Percentiles rank a stretch among this genome's conserved stretches.
These are phyloP conservation scores for Rhyacichthys aspro DNA, from an alignment of 2,797 vertebrate species.

Conservation along the genomic window DNA sequence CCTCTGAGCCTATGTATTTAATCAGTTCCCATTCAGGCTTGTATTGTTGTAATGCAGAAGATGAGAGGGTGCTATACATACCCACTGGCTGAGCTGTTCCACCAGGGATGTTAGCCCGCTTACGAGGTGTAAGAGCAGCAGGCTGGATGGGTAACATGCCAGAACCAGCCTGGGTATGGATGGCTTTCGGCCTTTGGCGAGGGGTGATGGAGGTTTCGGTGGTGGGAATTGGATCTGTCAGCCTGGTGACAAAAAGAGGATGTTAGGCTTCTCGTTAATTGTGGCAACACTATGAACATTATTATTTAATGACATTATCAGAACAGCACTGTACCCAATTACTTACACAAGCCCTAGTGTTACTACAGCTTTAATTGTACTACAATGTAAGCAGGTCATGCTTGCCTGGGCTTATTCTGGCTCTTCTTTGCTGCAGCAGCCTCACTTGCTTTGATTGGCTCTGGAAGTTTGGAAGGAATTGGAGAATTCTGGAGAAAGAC, in stretches of 20 bases:
- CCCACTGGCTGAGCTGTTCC: constrained; percentile 82
- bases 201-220: constrained; percentile 98
- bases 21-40: no score
- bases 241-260: constrained; percentile 72
- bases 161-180: constrained; percentile 87
- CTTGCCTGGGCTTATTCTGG: constrained; percentile 92
- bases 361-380: constrained; percentile 37
- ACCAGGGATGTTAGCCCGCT: constrained; percentile 86
- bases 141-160: constrained; percentile 97
- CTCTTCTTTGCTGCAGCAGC: constrained; percentile 96
- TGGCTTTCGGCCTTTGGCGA: constrained; percentile 96
- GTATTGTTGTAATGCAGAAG: background rate
- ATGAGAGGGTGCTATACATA: constrained; percentile 51
- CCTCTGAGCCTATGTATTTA: no score
- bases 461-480: constrained; percentile 93
- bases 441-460: constrained; percentile 95
- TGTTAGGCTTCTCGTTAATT: constrained; percentile 43
- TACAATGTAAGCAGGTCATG: constrained; percentile 29
- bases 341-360: constrained; percentile 29
- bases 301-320: constrained; percentile 46
- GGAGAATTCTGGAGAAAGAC: constrained; percentile 85
- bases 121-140: constrained; percentile 93
- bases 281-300: constrained; percentile 3
- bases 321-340: constrained; percentile 29
- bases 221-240: constrained; percentile 95